These are phyloP conservation scores for Pectinophora gossypiella DNA, from an alignment of 1,140 invertebrate genomes.

Conservation along the genomic window DNA sequence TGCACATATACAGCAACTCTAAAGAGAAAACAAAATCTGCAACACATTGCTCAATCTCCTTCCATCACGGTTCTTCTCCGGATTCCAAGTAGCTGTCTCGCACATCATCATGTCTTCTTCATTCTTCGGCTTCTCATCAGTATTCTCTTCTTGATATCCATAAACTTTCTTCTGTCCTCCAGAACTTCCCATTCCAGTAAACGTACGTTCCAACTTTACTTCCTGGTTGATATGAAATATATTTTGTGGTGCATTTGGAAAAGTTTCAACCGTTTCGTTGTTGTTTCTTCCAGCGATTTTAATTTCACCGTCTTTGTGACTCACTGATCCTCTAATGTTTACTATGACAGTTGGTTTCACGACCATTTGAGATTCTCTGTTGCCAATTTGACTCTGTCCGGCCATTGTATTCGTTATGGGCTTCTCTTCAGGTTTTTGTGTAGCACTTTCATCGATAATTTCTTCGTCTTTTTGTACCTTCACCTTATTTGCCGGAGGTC, in stretches of 20 bases:
- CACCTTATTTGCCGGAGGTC: constrained; percentile 23
- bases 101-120: constrained; percentile 55
- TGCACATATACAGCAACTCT: too few species aligned
- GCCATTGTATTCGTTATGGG: constrained; percentile 54
- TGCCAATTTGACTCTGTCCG: constrained; percentile 67
- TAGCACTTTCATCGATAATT: constrained; percentile 12
- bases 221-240: constrained; percentile 70
- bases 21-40: constrained; percentile 40
- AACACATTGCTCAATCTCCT: constrained; percentile 24
- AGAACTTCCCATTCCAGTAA: constrained; percentile 27
- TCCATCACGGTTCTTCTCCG: constrained; percentile 11
- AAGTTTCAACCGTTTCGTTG: constrained; percentile 22
- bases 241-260: constrained; percentile 32
- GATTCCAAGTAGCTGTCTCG: constrained; percentile 31
- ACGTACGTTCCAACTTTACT: constrained; percentile 50
- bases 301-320: constrained; percentile 56
- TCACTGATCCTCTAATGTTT: constrained; percentile 61
- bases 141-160: constrained; percentile 23
- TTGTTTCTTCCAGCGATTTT: constrained; percentile 43
- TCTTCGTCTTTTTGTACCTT: constrained; percentile 32
- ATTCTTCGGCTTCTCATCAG: constrained; percentile 17
- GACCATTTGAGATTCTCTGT: constrained; percentile 67
- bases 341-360: constrained; percentile 70
- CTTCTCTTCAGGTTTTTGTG: constrained; percentile 17
- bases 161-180: constrained; percentile 16